Conservation (phyloP, 2,888 invertebrate species). For the Cremastinae sp. region DNA sequence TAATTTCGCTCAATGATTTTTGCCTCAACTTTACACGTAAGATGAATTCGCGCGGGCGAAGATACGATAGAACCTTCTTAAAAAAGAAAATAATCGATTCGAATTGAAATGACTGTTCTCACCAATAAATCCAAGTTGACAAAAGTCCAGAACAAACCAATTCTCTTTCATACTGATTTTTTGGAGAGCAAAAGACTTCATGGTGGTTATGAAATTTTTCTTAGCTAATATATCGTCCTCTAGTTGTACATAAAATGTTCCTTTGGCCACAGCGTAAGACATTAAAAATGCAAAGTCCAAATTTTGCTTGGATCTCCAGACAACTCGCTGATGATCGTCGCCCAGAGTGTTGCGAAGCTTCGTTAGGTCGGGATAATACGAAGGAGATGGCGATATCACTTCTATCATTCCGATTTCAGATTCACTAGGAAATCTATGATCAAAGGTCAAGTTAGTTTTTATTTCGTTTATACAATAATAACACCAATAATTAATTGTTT, state of each 20-base stretch:
- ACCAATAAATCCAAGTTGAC: conserved; percentile 96
- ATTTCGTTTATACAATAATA: too few relatives aligned
- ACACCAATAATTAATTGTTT: too few relatives aligned
- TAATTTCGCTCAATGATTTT: too few relatives aligned
- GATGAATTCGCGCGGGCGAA: too few relatives aligned
- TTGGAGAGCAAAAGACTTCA: conserved; percentile 91
- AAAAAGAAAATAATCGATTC: too few relatives aligned
- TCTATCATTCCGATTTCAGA: conserved; percentile 92
- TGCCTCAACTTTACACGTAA: too few relatives aligned
- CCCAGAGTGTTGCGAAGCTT: conserved; percentile 90
- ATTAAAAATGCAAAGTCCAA: conserved; percentile 96
- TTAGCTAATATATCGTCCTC: conserved; percentile 97
- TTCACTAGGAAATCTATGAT: conserved; percentile 87
- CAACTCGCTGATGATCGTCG: conserved; percentile 91
- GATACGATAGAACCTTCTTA: too few relatives aligned
- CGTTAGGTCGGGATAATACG: conserved; percentile 94
- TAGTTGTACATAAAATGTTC: conserved; percentile 94
- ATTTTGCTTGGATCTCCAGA: conserved; percentile 97
- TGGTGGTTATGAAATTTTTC: conserved; percentile 90
- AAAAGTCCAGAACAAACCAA: conserved; percentile 97
- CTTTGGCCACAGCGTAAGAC: conserved; percentile 94
- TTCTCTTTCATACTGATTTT: conserved; percentile 88
- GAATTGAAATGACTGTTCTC: conserved; percentile 67
- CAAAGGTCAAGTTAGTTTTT: conserved; percentile 13
- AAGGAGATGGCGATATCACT: conserved; percentile 91